A percentile compares a stretch with the other conserved stretches of the same genome.
Evolutionary conservation across 23 tunicate genomes (phyloP).

Genomic region (Corella eumyota): DNA sequence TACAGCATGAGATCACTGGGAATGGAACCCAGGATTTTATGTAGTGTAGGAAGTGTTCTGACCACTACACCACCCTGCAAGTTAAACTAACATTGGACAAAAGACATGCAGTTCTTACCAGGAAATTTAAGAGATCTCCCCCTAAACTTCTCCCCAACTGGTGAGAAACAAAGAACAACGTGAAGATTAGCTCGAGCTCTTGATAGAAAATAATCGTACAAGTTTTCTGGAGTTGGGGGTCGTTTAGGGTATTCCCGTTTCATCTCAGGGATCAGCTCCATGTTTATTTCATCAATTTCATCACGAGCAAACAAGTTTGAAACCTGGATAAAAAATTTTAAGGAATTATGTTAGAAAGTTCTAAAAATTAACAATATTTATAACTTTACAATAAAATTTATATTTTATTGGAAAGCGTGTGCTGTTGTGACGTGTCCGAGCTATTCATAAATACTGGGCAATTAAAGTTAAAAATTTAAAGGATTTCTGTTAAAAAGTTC

Average conservation of each 20-base stretch:
- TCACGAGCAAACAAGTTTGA: constrained; percentile 72
- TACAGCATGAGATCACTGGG: no score
- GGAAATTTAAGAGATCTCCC: constrained; percentile 76
- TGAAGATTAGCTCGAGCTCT: constrained; percentile 63
- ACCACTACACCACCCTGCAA: neutral
- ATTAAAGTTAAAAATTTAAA: no score
- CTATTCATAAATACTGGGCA: no score
- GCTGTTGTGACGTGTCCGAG: no score
- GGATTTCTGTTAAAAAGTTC: no score
- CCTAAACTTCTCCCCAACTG: constrained; percentile 77
- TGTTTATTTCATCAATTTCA: constrained; percentile 69
- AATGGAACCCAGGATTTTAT: no score
- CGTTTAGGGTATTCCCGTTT: constrained; percentile 66
- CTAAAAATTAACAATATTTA: neutral
- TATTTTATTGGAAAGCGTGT: no score
- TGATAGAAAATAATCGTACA: constrained; percentile 67
- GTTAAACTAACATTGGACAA: no score
- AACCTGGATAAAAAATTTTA: constrained; percentile 8
- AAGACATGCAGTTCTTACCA: no score
- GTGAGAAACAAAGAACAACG: constrained; percentile 78
- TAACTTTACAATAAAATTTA: neutral
- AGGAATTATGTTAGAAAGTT: neutral
- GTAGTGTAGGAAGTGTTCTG: neutral
- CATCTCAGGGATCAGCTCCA: constrained; percentile 72
- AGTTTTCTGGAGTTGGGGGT: constrained; percentile 79